Conservation (phyloP, 2,797 vertebrate species). For the Decapterus maruadsi region DNA sequence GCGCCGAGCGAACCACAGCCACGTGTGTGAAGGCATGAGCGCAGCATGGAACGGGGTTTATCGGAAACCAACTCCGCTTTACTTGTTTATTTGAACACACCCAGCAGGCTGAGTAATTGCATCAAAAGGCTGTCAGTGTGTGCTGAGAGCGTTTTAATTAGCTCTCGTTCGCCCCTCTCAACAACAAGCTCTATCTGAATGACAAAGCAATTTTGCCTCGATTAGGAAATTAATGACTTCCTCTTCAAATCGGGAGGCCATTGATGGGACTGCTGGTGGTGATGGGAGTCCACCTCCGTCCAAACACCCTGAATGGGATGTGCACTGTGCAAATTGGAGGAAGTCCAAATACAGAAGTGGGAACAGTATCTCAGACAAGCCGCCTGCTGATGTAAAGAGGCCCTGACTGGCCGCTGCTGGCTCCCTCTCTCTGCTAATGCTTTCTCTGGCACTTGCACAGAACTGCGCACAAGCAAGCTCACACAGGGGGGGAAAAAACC, state of each 20-base stretch:
- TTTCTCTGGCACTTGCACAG: slow-evolving; percentile 58
- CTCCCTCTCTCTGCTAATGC: slow-evolving; percentile 63
- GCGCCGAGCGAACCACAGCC: slow-evolving; percentile 21
- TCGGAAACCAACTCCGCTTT: slow-evolving; percentile 48
- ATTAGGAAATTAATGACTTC: slow-evolving; percentile 79
- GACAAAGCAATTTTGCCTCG: slow-evolving; percentile 75
- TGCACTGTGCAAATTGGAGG: slow-evolving; percentile 52
- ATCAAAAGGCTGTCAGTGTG: slow-evolving; percentile 62
- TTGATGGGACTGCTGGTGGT: slow-evolving; percentile 57
- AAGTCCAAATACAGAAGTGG: slow-evolving; percentile 56
- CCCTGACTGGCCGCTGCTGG: slow-evolving; percentile 58
- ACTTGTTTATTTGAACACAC: slow-evolving; percentile 67
- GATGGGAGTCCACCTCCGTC: slow-evolving; percentile 59
- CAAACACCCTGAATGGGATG: slow-evolving; percentile 35
- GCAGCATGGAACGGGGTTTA: slow-evolving; percentile 61
- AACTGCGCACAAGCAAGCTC: slow-evolving; percentile 36
- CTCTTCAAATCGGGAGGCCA: slow-evolving; percentile 55
- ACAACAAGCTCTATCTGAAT: slow-evolving; percentile 66
- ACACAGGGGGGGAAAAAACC: neutral
- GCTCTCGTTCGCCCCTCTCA: slow-evolving; percentile 60
- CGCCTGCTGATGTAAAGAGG: slow-evolving; percentile 67
- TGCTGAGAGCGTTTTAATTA: slow-evolving; percentile 81
- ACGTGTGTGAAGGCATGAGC: slow-evolving; percentile 34
- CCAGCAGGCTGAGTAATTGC: slow-evolving; percentile 65
- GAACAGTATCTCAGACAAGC: slow-evolving; percentile 55